Conservation (phyloP, 1,140 invertebrate genomes). For the Drosophila ambigua region DNA sequence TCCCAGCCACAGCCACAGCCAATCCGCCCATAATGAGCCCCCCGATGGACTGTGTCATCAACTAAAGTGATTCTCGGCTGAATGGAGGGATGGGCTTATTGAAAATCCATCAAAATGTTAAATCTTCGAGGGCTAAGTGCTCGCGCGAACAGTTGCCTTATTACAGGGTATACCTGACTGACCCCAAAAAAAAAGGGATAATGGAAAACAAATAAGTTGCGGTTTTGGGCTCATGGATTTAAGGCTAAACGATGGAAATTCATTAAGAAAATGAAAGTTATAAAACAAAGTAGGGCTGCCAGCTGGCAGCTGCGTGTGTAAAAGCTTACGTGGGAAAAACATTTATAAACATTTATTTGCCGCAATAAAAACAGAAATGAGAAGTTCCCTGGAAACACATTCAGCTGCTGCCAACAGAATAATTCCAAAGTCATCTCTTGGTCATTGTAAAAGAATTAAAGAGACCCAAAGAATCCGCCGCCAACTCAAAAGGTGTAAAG, state of each 20-base stretch:
- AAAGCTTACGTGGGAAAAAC: constrained; percentile 18
- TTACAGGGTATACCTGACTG: constrained; percentile 31
- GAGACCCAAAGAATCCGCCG: constrained; percentile 43
- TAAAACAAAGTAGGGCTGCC: not conserved
- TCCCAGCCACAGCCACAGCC: no score
- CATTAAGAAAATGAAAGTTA: constrained; percentile 44
- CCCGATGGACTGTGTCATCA: constrained; percentile 26
- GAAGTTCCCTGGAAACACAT: constrained; percentile 28
- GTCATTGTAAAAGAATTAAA: constrained; percentile 67
- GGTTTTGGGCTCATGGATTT: constrained; percentile 25
- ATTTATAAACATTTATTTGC: not conserved
- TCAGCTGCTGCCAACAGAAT: constrained; percentile 57
- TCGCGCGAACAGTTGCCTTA: constrained; percentile 56
- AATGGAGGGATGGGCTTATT: constrained; percentile 51
- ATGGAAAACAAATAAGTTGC: constrained; percentile 36
- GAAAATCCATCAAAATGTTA: constrained; percentile 63
- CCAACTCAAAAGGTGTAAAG: constrained; percentile 49
- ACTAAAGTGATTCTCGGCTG: constrained; percentile 46
- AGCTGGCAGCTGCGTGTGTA: not conserved
- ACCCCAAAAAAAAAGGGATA: constrained; percentile 36
- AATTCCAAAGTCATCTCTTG: constrained; percentile 63
- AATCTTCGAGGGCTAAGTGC: constrained; percentile 23
- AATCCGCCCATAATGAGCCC: constrained; percentile 36
- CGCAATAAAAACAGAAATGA: constrained; percentile 2
- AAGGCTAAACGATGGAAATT: constrained; percentile 16